Conservation (phyloP, 1,140 invertebrate species). For the Teleogryllus occipitalis region DNA sequence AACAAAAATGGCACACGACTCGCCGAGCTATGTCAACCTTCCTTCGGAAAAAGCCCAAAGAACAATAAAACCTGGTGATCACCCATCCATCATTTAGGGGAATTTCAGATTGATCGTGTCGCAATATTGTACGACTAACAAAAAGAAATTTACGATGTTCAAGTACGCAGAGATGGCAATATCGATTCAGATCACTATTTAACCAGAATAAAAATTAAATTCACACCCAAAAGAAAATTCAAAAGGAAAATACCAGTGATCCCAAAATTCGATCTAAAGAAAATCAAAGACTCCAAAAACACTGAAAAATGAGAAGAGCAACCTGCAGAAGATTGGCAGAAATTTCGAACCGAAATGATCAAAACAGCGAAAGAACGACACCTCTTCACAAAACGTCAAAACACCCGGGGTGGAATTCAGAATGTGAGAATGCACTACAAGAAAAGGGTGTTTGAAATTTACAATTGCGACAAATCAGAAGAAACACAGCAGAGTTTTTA, state of each 20-base stretch:
- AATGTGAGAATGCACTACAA: not conserved
- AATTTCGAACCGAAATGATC: not conserved
- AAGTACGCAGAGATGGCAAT: not conserved
- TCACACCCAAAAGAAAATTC: not conserved
- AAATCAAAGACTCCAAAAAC: not conserved
- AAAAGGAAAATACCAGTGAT: not conserved
- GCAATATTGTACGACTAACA: too few relatives aligned
- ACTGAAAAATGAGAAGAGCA: not conserved
- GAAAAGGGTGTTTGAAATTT: not conserved
- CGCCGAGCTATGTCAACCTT: too few relatives aligned
- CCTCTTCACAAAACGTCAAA: not conserved
- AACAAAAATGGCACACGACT: too few relatives aligned
- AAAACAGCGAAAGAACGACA: not conserved
- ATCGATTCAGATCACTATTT: not conserved
- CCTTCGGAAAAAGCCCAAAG: too few relatives aligned
- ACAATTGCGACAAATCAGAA: not conserved
- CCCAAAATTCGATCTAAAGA: not conserved
- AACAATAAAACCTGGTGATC: too few relatives aligned
- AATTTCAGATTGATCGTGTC: too few relatives aligned
- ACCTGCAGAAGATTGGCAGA: not conserved
- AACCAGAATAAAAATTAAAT: constrained; percentile 3
- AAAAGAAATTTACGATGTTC: too few relatives aligned
- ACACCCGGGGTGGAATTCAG: not conserved
- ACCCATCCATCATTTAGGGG: too few relatives aligned
- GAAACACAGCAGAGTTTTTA: not conserved